phyloP scores from a whole-genome alignment of 1,140 invertebrate species.

The Papilio xuthus region DNA sequence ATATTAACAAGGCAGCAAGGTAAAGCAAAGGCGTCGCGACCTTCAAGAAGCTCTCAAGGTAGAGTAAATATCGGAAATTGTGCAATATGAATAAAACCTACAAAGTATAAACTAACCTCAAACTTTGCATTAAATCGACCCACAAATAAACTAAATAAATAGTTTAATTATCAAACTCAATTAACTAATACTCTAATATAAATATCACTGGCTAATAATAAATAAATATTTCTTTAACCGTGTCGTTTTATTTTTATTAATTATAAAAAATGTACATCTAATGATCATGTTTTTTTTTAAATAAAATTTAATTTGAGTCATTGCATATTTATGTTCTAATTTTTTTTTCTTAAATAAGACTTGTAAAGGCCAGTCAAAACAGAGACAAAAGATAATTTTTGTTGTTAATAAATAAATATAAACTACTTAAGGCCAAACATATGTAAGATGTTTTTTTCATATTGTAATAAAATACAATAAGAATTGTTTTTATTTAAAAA shows the following conservation, averaged over 20 bases:
- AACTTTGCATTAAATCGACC: neutral
- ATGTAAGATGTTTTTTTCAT: too few species aligned
- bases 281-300: neutral
- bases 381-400: too few species aligned
- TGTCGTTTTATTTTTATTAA: neutral
- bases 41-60: conserved; percentile 26
- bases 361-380: too few species aligned
- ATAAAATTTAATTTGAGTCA: too few species aligned
- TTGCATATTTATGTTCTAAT: too few species aligned
- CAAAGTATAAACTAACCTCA: neutral
- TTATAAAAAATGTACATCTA: too few species aligned
- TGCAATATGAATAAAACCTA: conserved; percentile 19
- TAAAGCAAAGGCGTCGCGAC: conserved; percentile 15
- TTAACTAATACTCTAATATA: too few species aligned
- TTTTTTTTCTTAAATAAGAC: too few species aligned
- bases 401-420: too few species aligned
- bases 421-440: too few species aligned
- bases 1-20: conserved; percentile 23
- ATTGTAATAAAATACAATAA: too few species aligned
- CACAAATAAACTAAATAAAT: neutral
- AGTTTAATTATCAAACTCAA: neutral
- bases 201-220: neutral
- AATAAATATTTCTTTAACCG: neutral
- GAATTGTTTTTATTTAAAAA: neutral
- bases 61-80: conserved; percentile 28